Evolutionary conservation across 30 jellyfish, hydroid and myxozoan species (phyloP), one percentile per base, ranked within the genome.

Genomic region (Rhopilema esculentum): DNA sequence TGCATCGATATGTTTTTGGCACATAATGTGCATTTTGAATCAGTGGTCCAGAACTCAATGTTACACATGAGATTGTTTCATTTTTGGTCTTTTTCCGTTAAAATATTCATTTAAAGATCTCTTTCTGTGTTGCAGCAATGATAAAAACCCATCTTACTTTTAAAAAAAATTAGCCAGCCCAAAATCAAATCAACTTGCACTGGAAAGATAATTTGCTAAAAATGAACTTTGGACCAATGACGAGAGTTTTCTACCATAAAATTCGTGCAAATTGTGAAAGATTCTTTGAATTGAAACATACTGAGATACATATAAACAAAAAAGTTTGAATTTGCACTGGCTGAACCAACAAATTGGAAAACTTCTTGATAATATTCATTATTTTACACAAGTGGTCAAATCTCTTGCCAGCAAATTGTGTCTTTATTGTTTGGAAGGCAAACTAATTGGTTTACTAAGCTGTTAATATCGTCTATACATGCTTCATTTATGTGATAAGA

Each of bases 301-400:
- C 12, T 6, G 6, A 12, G 57, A 40, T 2, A 40, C 57, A 2
- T 12, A 40, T 40, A 12, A 12, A 40, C 57, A 40, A 40, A 40
- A 40, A 40, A 40, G 57, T 40, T n/a, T 2, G 57, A 40, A 40
- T 40, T 40, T 40, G 9, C 12, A 12, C 6, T 40, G 57, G 9
- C 57, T 40, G 57, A 40, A 40, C 57, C 57, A 40, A 40, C 57
- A 40, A 40, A 40, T 40, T 40, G 57, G 12, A 12, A 66, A 66
- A 66, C 30, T 20, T 19, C 30, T 66, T 31, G n/a, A 8, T 27
- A 66, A 66, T 23, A 63, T 66, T 8, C 77, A 32, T 66, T n/a
- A 23, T 31, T 66, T 66, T 66, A 20, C 33, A 8, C 77, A 66
- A 66, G 77, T 66, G 77, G 21, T 28, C 77, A 66, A 66, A 66